Conservation (phyloP, 2,888 invertebrate species). For the Nymphalis c-album region DNA sequence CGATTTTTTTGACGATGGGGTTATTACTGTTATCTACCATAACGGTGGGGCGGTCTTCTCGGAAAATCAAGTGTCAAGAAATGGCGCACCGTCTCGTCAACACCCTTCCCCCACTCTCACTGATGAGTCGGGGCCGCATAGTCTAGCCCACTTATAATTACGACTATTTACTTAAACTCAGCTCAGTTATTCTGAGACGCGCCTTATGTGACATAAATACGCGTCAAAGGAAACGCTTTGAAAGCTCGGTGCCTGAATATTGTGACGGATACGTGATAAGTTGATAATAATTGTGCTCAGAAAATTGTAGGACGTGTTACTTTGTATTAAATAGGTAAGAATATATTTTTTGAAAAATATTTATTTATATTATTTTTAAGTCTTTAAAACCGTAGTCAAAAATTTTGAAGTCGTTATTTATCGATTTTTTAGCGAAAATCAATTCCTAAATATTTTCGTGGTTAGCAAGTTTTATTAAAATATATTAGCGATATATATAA, state of each 20-base stretch:
- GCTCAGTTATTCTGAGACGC: slow-evolving; percentile 41
- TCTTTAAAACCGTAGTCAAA: too few species aligned
- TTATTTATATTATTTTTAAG: background rate
- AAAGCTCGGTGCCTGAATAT: slow-evolving; percentile 15
- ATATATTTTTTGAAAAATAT: background rate
- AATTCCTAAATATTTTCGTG: too few species aligned
- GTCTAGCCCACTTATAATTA: slow-evolving; percentile 42
- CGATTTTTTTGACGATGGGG: slow-evolving; percentile 10
- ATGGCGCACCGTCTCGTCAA: slow-evolving; percentile 38
- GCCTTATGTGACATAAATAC: slow-evolving; percentile 34
- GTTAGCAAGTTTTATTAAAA: background rate
- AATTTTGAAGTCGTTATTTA: too few species aligned
- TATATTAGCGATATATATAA: background rate
- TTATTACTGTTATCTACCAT: slow-evolving; percentile 23
- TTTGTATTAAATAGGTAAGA: slow-evolving; percentile 21
- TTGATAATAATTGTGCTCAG: background rate
- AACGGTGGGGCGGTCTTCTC: slow-evolving; percentile 35
- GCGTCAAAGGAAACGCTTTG: slow-evolving; percentile 7
- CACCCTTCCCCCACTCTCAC: slow-evolving; percentile 44
- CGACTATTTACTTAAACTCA: slow-evolving; percentile 42
- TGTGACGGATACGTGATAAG: slow-evolving; percentile 19
- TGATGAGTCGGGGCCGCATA: slow-evolving; percentile 39
- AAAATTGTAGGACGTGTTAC: slow-evolving; percentile 10
- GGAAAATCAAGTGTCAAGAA: slow-evolving; percentile 35
- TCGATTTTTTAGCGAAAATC: too few species aligned